These are phyloP conservation scores for Axinella damicornis DNA, from an alignment of 37 sponge, comb jelly and placozoan species.

Conservation along the genomic window DNA sequence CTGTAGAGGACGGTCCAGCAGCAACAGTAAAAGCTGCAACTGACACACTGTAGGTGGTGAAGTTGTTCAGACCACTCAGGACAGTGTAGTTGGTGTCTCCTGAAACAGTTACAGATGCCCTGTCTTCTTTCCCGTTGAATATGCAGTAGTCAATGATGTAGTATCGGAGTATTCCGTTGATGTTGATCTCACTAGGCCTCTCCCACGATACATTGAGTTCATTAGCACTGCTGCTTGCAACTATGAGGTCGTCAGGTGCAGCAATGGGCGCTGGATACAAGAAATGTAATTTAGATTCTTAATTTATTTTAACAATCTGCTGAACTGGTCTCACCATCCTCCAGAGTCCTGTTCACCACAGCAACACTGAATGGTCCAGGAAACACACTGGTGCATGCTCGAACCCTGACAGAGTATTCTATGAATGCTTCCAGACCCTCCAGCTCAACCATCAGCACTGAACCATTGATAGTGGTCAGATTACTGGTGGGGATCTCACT, in stretches of 20 bases:
- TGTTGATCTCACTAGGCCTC: conserved; percentile 2
- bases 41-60: conserved; percentile 23
- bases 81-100: not conserved
- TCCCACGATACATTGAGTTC: conserved; percentile 31
- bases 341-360: not conserved
- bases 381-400: conserved; percentile 33
- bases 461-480: not conserved
- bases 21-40: conserved; percentile 15
- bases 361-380: conserved; percentile 34
- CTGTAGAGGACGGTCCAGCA: not conserved
- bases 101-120: not conserved
- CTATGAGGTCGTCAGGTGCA: conserved; percentile 5
- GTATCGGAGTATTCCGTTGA: too few species aligned
- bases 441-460: not conserved
- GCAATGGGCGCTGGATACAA: not conserved
- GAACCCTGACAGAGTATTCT: conserved; percentile 14
- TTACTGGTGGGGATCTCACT: not conserved
- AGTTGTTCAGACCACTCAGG: conserved; percentile 1
- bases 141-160: conserved; percentile 11
- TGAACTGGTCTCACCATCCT: conserved; percentile 56
- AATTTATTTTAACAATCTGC: too few species aligned
- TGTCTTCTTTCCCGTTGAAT: too few species aligned
- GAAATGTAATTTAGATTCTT: too few species aligned
- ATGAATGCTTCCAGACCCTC: conserved; percentile 1
- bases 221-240: not conserved